Conservation (phyloP, 2,888 invertebrate genomes). For the Aphodius granarius region DNA sequence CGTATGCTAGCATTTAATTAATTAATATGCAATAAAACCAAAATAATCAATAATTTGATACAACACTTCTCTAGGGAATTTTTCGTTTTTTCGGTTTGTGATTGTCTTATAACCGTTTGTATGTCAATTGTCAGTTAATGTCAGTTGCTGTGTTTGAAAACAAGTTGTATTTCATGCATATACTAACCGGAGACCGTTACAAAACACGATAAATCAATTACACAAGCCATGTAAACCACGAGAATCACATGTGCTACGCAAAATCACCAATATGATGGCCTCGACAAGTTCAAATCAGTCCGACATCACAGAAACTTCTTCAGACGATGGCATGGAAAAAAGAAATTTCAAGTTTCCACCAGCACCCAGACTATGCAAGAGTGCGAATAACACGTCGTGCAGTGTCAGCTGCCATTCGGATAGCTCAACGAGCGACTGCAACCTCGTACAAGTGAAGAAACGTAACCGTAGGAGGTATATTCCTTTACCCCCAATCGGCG, state of each 20-base stretch:
- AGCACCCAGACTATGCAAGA: slow-evolving; percentile 39
- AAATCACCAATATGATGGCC: neutral
- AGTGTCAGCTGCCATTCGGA: slow-evolving; percentile 42
- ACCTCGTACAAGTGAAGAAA: slow-evolving; percentile 29
- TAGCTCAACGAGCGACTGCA: slow-evolving; percentile 39
- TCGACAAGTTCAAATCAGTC: neutral
- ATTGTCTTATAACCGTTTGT: neutral
- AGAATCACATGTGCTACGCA: neutral
- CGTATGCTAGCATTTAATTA: no score
- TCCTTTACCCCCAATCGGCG: slow-evolving; percentile 71
- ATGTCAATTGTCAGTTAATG: neutral
- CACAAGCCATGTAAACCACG: neutral
- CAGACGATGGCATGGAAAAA: neutral
- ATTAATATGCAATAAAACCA: no score
- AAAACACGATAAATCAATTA: slow-evolving; percentile 4
- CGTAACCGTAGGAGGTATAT: slow-evolving; percentile 31
- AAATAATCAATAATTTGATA: no score
- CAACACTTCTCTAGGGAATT: no score
- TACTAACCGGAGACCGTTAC: slow-evolving; percentile 12
- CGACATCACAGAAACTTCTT: neutral
- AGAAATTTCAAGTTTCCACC: slow-evolving; percentile 29
- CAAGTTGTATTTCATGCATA: neutral
- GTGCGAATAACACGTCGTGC: slow-evolving; percentile 43
- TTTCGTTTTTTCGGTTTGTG: neutral
- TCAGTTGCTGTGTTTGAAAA: neutral